These are phyloP conservation scores for Diachasma alloeum DNA, from an alignment of 1,140 invertebrate species.

Conservation along the genomic window DNA sequence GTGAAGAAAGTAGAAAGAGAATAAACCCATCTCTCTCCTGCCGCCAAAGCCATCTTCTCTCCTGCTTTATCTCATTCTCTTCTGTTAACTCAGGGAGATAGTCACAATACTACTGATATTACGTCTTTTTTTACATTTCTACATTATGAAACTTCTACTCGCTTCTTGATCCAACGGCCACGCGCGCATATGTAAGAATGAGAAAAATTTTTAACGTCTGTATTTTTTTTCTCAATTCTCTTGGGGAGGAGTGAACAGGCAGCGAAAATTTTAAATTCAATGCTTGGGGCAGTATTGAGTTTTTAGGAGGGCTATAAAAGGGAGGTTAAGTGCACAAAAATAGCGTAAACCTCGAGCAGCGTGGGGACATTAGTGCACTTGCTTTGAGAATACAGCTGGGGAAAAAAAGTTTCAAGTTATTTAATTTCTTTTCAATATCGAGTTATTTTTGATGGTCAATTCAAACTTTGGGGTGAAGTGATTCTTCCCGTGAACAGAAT, in stretches of 20 bases:
- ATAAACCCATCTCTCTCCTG: background rate
- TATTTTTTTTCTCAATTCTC: background rate
- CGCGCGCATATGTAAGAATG: conserved; percentile 1
- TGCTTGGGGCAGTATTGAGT: background rate
- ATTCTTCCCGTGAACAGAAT: background rate
- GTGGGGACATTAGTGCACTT: background rate
- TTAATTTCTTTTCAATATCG: background rate
- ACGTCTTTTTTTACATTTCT: background rate
- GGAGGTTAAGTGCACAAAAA: background rate
- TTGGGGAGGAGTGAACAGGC: background rate
- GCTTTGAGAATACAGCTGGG: background rate
- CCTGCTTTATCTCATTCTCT: background rate
- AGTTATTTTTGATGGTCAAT: background rate
- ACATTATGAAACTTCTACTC: conserved; percentile 1
- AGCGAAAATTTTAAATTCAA: background rate
- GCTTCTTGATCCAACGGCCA: background rate
- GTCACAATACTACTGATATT: background rate
- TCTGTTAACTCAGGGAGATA: conserved; percentile 12
- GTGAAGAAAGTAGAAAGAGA: background rate
- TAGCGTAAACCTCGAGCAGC: background rate
- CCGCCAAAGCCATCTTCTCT: background rate
- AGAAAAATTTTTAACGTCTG: conserved; percentile 3
- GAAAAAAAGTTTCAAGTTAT: background rate
- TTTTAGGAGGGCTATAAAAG: background rate
- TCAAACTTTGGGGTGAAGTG: background rate